Evolutionary conservation across 1,140 invertebrate species (phyloP), one percentile per base, ranked within the genome.

Genomic region (Amyelois transitella): DNA sequence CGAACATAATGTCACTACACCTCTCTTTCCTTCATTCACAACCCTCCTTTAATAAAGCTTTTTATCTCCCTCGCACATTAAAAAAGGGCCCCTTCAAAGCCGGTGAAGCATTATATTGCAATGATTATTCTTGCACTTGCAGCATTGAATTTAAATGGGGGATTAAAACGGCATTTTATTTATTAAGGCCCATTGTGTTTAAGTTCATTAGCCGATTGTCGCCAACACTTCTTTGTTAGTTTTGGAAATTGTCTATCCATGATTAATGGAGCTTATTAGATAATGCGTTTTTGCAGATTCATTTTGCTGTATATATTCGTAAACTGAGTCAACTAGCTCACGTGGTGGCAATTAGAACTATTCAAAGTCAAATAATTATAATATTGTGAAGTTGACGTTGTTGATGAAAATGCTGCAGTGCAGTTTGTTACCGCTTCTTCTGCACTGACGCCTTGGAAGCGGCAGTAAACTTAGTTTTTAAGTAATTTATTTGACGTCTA

Each of bases 131-230:
- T 65, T 77, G 80, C 85, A 86, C 82, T 88, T 86, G 82, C 80
- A 66, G 63, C 71, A 88, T 88, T 86, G 82, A 86, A 88, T 88
- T 86, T 86, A 88, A 88, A 88, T 85, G 66, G 82, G 82, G 76
- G 81, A 86, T 86, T 88, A 86, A 76, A 79, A 77, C 67, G 68
- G 75, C 72, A 64, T 80, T 81, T 80, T 82, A 83, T 87, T 86
- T 85, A 85, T 88, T 83, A 85, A 81, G 81, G 69, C 64, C 73
- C 73, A 81, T 85, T 87, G 80, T 85, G 59, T 61, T 68, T 68
- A n/a, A 69, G 60, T 81, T 84, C 81, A 87, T 87, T 87, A 81
- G 63, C 73, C 76, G 72, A 81, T 83, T 78, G 77, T 80, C 71
- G 69, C 73, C 76, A 67, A 62, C 62, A 44, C 43, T 53, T 53